Evolutionary conservation across 1,140 invertebrate species (phyloP).

Genomic region (Wasmannia auropunctata): DNA sequence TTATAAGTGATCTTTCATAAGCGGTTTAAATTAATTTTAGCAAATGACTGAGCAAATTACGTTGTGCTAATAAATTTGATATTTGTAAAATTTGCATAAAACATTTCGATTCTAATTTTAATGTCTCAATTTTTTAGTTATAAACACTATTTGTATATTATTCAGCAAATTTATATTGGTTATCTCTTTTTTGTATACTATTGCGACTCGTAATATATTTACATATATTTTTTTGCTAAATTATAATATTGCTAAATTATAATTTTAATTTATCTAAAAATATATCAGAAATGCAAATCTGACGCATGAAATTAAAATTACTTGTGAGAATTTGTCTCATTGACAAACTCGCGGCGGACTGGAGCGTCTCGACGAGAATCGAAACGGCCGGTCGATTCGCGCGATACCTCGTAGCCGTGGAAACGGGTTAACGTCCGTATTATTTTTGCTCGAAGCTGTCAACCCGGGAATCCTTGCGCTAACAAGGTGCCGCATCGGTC

Average conservation of each 20-base stretch:
- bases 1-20: not conserved
- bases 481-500: slow-evolving; percentile 84
- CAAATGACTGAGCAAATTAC: not conserved
- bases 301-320: slow-evolving; percentile 1
- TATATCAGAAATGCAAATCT: slow-evolving; percentile 10
- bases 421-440: slow-evolving; percentile 83
- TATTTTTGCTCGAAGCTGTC: slow-evolving; percentile 82
- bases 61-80: not conserved
- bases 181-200: not conserved
- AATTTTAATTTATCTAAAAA: not conserved
- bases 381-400: slow-evolving; percentile 49
- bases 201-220: not conserved
- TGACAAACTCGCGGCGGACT: slow-evolving; percentile 9
- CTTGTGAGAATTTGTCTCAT: not conserved
- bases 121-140: not conserved
- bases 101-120: not conserved
- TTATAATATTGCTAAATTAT: no score
- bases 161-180: not conserved
- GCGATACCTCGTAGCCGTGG: slow-evolving; percentile 39
- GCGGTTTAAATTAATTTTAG: not conserved
- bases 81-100: not conserved
- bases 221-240: not conserved
- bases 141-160: not conserved
- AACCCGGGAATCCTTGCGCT: slow-evolving; percentile 82
- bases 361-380: not conserved